These are phyloP conservation scores for Julus scanicus DNA, from an alignment of 2,888 invertebrate genomes.

Conservation along the genomic window DNA sequence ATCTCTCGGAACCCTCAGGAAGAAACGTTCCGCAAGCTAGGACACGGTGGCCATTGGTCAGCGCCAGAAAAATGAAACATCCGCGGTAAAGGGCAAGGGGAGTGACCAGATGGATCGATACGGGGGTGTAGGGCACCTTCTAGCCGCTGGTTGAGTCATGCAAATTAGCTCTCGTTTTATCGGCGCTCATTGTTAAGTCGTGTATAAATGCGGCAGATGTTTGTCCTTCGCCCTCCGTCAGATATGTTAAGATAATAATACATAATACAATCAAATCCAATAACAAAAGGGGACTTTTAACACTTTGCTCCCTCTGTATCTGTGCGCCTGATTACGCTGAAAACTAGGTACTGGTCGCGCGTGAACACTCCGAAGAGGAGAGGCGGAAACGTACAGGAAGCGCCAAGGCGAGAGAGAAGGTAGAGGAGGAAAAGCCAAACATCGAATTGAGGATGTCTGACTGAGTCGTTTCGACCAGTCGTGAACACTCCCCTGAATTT, in stretches of 20 bases:
- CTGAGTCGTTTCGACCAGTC: neutral
- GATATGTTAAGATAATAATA: slow-evolving; percentile 45
- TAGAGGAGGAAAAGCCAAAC: neutral
- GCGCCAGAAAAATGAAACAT: neutral
- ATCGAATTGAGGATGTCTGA: neutral
- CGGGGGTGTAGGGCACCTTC: neutral
- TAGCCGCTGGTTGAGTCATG: neutral
- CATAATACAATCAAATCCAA: slow-evolving; percentile 34
- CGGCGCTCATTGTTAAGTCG: slow-evolving; percentile 45
- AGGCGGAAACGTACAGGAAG: neutral
- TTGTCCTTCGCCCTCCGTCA: slow-evolving; percentile 45
- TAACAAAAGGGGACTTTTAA: slow-evolving; percentile 37
- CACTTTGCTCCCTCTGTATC: slow-evolving; percentile 10
- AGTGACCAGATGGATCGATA: neutral
- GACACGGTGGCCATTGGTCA: slow-evolving; percentile 20
- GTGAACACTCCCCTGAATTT: neutral
- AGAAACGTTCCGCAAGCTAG: neutral
- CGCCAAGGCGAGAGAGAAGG: neutral
- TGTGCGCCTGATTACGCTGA: neutral
- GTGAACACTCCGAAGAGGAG: neutral
- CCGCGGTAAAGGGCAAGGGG: neutral
- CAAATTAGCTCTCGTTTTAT: slow-evolving; percentile 47
- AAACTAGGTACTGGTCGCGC: neutral
- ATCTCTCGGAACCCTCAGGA: neutral
- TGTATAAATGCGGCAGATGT: slow-evolving; percentile 45